Conservation (phyloP, 92 coral and sea anemone genomes). For the Desmophyllum pertusum region DNA sequence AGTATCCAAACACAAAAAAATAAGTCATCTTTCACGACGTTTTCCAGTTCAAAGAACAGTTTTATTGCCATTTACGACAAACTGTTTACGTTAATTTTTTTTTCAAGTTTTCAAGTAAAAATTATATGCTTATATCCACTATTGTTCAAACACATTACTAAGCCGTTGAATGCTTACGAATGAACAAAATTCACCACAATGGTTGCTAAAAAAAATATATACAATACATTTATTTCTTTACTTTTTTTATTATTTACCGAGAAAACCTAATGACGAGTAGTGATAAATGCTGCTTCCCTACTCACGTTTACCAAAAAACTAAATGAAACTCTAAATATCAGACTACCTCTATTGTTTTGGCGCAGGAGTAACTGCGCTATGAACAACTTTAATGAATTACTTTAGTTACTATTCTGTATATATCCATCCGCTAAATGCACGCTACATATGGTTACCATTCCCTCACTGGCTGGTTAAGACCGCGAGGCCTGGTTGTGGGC, state of each 20-base stretch:
- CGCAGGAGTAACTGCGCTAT: not conserved
- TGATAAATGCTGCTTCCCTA: not conserved
- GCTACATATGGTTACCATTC: not conserved
- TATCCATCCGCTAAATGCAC: not conserved
- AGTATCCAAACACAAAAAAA: not conserved
- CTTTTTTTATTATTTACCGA: not conserved
- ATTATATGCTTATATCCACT: not conserved
- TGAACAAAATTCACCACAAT: not conserved
- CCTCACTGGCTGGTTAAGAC: not conserved
- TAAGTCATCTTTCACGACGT: not conserved
- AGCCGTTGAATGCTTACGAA: slow-evolving; percentile 2
- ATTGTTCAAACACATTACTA: not conserved
- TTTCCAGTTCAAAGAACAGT: not conserved
- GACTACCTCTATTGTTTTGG: not conserved
- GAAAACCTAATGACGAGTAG: not conserved
- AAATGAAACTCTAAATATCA: not conserved
- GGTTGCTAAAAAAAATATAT: not conserved
- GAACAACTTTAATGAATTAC: not conserved
- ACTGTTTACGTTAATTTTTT: not conserved
- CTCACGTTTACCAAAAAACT: not conserved
- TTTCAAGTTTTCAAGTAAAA: not conserved
- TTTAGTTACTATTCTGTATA: not conserved
- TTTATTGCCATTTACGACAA: slow-evolving; percentile 21
- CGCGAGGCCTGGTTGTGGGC: not conserved
- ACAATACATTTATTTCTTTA: not conserved